These are phyloP conservation scores for Platycercus adscitus DNA, from an alignment of 2,113 vertebrate species.

Conservation along the genomic window DNA sequence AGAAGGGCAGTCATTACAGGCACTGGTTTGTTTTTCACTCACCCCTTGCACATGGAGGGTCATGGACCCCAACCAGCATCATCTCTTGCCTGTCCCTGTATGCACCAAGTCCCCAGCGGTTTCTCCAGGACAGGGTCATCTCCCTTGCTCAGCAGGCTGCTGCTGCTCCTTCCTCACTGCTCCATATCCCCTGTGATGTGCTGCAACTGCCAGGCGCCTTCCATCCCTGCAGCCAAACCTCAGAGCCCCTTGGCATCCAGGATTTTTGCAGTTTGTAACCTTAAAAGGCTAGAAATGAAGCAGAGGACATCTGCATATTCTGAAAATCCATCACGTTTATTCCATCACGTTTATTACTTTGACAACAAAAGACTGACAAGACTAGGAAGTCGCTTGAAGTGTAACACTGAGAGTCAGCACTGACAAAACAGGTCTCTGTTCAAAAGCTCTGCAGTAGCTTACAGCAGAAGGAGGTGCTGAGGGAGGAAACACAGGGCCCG, in stretches of 20 bases:
- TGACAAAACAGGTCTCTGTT: not conserved
- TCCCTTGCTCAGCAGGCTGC: not conserved
- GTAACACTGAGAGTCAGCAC: not conserved
- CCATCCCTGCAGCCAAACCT: not conserved
- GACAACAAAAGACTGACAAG: not conserved
- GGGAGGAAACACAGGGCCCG: not conserved
- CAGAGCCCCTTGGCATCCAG: fast-evolving
- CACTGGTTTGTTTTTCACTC: not conserved
- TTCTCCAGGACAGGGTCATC: not conserved
- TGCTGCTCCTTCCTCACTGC: not conserved
- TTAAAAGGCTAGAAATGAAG: not conserved
- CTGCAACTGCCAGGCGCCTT: not conserved
- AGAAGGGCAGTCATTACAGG: not conserved
- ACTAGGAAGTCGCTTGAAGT: not conserved
- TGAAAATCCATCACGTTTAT: not conserved
- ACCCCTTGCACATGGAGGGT: fast-evolving
- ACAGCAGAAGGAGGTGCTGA: not conserved
- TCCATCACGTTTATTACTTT: not conserved
- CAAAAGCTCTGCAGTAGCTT: not conserved
- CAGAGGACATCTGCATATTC: not conserved
- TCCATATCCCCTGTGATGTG: not conserved
- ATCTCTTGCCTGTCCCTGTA: not conserved
- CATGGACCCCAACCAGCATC: not conserved
- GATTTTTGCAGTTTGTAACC: not conserved
- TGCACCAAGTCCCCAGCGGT: fast-evolving